Conservation (phyloP, 2,888 invertebrate species). For the Apotomis betuletana region DNA sequence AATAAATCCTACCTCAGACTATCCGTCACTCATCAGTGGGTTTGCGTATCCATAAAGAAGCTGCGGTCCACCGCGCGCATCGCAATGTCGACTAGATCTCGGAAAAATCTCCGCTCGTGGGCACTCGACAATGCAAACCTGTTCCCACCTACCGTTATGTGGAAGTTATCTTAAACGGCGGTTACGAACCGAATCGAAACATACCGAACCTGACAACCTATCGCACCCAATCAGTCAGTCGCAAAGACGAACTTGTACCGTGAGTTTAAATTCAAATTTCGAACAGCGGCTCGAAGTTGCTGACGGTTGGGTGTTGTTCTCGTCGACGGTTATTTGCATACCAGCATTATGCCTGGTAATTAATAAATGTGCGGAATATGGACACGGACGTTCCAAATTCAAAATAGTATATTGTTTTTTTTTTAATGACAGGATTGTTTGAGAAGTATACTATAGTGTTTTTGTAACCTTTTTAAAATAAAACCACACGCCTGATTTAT, state of each 20-base stretch:
- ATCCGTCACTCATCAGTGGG: background rate
- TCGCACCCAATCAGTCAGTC: slow-evolving; percentile 33
- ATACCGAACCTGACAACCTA: slow-evolving; percentile 43
- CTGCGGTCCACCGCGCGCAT: slow-evolving; percentile 21
- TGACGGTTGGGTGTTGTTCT: background rate
- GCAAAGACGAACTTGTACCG: background rate
- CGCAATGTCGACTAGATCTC: slow-evolving; percentile 53
- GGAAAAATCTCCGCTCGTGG: slow-evolving; percentile 66
- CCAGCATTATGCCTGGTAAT: slow-evolving; percentile 52
- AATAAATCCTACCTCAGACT: background rate
- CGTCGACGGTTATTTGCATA: slow-evolving; percentile 54
- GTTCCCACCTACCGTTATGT: slow-evolving; percentile 73
- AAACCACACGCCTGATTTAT: too few relatives aligned
- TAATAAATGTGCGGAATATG: slow-evolving; percentile 47
- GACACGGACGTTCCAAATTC: slow-evolving; percentile 44
- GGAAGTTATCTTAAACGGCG: slow-evolving; percentile 74
- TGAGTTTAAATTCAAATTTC: slow-evolving; percentile 23
- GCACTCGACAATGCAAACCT: slow-evolving; percentile 66
- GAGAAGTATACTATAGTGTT: too few relatives aligned
- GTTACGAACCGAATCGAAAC: slow-evolving; percentile 61
- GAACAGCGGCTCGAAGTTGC: slow-evolving; percentile 46
- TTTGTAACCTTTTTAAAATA: too few relatives aligned
- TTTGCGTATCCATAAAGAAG: slow-evolving; percentile 8
- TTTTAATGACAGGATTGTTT: too few relatives aligned
- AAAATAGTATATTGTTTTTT: slow-evolving; percentile 12